A percentile compares a stretch with the other conserved stretches of the same genome.
These are phyloP conservation scores for Lepidonotus clava DNA, from an alignment of 2,888 invertebrate genomes.

Conservation along the genomic window DNA sequence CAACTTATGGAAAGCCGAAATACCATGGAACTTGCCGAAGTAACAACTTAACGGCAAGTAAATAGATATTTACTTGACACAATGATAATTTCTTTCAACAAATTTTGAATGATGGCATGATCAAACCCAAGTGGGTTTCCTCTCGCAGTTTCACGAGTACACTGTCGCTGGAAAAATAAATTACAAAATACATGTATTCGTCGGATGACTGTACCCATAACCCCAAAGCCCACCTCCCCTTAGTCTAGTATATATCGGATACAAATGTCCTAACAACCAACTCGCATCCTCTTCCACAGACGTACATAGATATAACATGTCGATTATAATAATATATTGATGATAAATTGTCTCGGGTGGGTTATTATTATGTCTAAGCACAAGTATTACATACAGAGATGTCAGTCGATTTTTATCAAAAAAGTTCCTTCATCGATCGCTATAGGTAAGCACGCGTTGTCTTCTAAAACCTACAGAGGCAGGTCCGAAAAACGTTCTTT, in stretches of 20 bases:
- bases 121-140: no score
- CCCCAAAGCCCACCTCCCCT: background rate
- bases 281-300: background rate
- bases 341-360: background rate
- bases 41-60: no score
- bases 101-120: no score
- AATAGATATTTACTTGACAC: no score
- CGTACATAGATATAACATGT: background rate
- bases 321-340: background rate
- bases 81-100: no score
- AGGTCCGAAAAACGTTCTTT: background rate
- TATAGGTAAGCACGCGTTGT: background rate
- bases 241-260: background rate
- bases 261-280: background rate
- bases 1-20: no score
- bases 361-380: background rate
- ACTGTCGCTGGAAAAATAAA: slow-evolving; percentile 49
- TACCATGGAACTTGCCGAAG: no score
- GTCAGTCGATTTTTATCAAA: background rate
- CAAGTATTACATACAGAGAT: background rate
- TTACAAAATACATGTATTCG: slow-evolving; percentile 25
- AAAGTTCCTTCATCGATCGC: background rate
- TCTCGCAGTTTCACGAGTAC: no score
- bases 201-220: background rate
- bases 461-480: background rate